These are phyloP conservation scores for Macrochelys suwanniensis DNA, from an alignment of 2,797 vertebrate species.

Conservation along the genomic window DNA sequence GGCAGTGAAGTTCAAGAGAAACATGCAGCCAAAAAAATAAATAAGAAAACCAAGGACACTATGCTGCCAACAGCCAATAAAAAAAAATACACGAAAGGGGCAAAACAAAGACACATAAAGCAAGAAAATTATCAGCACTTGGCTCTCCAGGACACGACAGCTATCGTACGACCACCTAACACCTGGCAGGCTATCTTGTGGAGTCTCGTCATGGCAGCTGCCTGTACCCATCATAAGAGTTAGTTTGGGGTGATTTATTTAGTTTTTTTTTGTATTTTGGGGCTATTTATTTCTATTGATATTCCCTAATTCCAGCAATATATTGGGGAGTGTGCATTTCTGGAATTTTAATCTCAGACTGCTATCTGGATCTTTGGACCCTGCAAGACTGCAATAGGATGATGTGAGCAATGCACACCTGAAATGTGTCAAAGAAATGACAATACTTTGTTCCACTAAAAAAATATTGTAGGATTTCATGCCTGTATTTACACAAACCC, in stretches of 20 bases:
- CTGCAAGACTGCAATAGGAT: background rate
- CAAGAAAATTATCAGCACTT: background rate
- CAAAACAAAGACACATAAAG: conserved; percentile 8
- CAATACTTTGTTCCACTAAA: background rate
- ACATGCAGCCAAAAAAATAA: background rate
- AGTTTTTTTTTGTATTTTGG: background rate
- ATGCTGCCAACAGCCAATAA: background rate
- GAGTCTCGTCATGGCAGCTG: background rate
- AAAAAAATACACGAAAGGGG: conserved; percentile 11
- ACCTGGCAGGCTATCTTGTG: fast-evolving
- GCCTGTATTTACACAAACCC: background rate
- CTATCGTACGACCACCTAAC: background rate
- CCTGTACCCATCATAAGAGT: background rate
- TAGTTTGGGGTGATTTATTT: background rate
- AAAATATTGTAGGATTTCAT: background rate
- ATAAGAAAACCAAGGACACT: background rate
- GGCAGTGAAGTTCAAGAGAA: background rate
- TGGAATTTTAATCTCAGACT: background rate
- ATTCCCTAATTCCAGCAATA: background rate
- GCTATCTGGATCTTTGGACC: background rate
- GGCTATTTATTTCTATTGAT: background rate
- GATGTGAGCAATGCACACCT: background rate
- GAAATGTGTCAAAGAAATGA: background rate
- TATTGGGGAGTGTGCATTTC: background rate
- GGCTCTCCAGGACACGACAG: background rate